Conservation (phyloP, 2,888 invertebrate genomes). For the Atherix ibis region DNA sequence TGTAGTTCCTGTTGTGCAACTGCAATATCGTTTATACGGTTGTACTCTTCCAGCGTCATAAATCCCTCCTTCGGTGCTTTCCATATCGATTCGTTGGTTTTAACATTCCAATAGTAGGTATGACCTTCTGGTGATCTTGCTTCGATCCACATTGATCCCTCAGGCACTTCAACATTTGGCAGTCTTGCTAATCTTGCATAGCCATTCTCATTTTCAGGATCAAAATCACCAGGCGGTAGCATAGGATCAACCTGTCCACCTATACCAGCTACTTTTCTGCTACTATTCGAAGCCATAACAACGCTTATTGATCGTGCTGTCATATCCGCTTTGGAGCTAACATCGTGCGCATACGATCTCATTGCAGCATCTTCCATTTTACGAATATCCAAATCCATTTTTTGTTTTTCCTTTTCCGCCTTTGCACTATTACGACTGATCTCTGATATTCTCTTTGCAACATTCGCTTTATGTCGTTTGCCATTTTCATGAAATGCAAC, state of each 20-base stretch:
- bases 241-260: slow-evolving; percentile 26
- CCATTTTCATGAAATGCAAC: slow-evolving; percentile 90
- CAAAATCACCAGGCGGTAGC: slow-evolving; percentile 25
- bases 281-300: slow-evolving; percentile 15
- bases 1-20: slow-evolving; percentile 35
- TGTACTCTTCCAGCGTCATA: slow-evolving; percentile 48
- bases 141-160: slow-evolving; percentile 57
- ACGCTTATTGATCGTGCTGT: slow-evolving; percentile 25
- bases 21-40: slow-evolving; percentile 35
- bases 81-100: slow-evolving; percentile 69
- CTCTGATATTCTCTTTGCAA: slow-evolving; percentile 67
- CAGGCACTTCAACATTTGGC: slow-evolving; percentile 12
- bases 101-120: slow-evolving; percentile 74
- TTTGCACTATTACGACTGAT: slow-evolving; percentile 72
- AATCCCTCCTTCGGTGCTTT: slow-evolving; percentile 57
- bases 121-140: slow-evolving; percentile 58
- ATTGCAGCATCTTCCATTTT: slow-evolving; percentile 85
- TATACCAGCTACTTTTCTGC: slow-evolving; percentile 3
- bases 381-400: slow-evolving; percentile 61
- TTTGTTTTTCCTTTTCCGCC: slow-evolving; percentile 59
- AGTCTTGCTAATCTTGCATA: slow-evolving; percentile 20
- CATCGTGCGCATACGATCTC: slow-evolving; percentile 74
- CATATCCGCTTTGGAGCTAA: slow-evolving; percentile 34
- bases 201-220: slow-evolving; percentile 19
- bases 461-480: slow-evolving; percentile 81